Evolutionary conservation across 2,888 invertebrate genomes (phyloP), one percentile per base, ranked within the genome.

Genomic region (Cheilosia impressa): DNA sequence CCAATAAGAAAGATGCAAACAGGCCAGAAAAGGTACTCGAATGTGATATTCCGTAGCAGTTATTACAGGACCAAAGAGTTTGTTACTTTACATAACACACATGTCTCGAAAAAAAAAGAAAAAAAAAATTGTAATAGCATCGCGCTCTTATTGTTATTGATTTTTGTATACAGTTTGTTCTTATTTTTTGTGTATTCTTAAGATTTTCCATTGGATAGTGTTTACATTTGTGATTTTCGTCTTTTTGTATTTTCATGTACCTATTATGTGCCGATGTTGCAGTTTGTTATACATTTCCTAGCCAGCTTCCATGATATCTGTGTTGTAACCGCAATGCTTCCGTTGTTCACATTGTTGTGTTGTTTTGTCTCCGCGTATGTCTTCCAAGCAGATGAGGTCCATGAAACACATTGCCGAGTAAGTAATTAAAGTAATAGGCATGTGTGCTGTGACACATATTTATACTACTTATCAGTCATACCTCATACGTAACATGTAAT

Each of bases 391-490:
- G 97, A 98, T 93, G 97, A 98, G 93, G 97, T 98, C 90, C 98
- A 98, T 91, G 98, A 98, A 94, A 98, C 98, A 88, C 97, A 98
- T 93, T 98, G 98, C 94, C 95, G 96, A 93, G 98, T 98, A 93
- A 95, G 96, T 94, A 69, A 62, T 43, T 77, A 27, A 53, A 45
- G 17, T 62, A 58, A n/a, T 53, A 17, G 7, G 10, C 60, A 22
- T 45, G 17, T 34, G 15, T 53, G 10, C 52, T 15, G 22, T 45
- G 22, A 53, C 13, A 43, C 2, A n/a, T 17, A 7, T 17, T 17
- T 17, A 9, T 17, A 17, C 15, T 22, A 4, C 7, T 6, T 2
- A 13, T 13, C 38, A 10, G 38, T 38, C 38, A 38, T 38, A 38
- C 38, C 31, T 31, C 34, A 50, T 34, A 22, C 19, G 17, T 27